phyloP scores from a whole-genome alignment of 2,113 vertebrate genomes.

The Oophaga pumilio region DNA sequence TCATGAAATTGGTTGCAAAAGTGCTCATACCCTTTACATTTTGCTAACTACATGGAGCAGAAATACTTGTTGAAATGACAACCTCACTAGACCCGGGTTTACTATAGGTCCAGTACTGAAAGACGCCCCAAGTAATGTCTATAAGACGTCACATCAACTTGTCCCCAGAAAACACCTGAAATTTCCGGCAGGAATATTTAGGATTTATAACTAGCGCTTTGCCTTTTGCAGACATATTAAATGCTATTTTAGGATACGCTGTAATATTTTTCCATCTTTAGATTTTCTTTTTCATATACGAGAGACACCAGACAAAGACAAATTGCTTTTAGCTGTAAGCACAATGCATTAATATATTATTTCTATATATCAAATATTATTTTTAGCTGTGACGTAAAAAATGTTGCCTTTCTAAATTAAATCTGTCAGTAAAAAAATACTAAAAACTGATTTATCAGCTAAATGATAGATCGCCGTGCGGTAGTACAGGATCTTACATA shows the following conservation, averaged over 20 bases:
- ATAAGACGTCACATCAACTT: neutral
- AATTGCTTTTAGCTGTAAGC: slow-evolving; percentile 34
- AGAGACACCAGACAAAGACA: slow-evolving; percentile 18
- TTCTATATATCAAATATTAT: slow-evolving; percentile 48
- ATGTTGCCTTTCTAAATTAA: slow-evolving; percentile 20
- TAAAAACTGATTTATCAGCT: slow-evolving; percentile 30
- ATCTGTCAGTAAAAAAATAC: slow-evolving; percentile 8
- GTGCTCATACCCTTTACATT: neutral
- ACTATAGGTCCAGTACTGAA: neutral
- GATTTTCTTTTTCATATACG: slow-evolving; percentile 16
- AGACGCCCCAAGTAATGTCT: neutral
- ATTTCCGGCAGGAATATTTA: neutral
- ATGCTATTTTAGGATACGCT: slow-evolving; percentile 15
- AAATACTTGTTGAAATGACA: neutral
- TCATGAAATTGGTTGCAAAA: neutral
- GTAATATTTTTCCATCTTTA: slow-evolving; percentile 32
- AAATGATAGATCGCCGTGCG: slow-evolving; percentile 6
- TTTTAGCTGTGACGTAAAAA: slow-evolving; percentile 39
- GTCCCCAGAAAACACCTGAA: neutral
- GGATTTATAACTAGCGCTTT: neutral
- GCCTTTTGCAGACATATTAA: slow-evolving; percentile 9
- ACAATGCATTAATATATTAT: slow-evolving; percentile 44
- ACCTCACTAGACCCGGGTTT: neutral
- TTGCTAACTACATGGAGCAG: neutral
- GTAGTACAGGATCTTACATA: neutral